phyloP scores from a whole-genome alignment of 2,888 invertebrate species.

The Mystacides longicornis region DNA sequence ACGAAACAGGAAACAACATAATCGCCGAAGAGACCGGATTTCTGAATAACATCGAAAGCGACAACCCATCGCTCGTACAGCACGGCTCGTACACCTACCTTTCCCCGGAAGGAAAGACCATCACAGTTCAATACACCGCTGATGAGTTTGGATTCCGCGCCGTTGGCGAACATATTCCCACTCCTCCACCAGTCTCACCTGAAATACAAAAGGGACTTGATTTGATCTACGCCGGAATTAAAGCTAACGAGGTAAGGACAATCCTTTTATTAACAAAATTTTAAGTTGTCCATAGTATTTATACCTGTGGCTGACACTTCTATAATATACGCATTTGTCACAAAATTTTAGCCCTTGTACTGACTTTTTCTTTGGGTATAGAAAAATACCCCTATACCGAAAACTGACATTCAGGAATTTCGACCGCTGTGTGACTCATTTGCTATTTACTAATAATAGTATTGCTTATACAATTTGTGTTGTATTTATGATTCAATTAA shows the following conservation, averaged over 20 bases:
- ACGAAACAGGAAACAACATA: constrained; percentile 79
- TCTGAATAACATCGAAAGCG: constrained; percentile 55
- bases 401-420: too few species aligned
- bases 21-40: constrained; percentile 71
- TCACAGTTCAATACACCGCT: constrained; percentile 70
- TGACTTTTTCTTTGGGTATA: too few species aligned
- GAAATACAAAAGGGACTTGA: constrained; percentile 84
- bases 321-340: too few species aligned
- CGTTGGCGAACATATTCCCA: constrained; percentile 74
- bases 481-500: too few species aligned
- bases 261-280: not conserved
- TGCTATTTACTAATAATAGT: too few species aligned
- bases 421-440: too few species aligned
- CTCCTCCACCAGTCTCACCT: constrained; percentile 73
- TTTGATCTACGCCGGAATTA: constrained; percentile 78
- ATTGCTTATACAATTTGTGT: too few species aligned
- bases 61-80: constrained; percentile 65
- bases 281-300: too few species aligned
- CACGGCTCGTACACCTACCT: constrained; percentile 73
- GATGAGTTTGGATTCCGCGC: constrained; percentile 79
- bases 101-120: constrained; percentile 69
- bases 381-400: too few species aligned
- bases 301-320: too few species aligned
- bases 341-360: too few species aligned
- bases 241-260: constrained; percentile 43